phyloP scores from a whole-genome alignment of 2,888 invertebrate genomes.

The Conistra vaccinii region DNA sequence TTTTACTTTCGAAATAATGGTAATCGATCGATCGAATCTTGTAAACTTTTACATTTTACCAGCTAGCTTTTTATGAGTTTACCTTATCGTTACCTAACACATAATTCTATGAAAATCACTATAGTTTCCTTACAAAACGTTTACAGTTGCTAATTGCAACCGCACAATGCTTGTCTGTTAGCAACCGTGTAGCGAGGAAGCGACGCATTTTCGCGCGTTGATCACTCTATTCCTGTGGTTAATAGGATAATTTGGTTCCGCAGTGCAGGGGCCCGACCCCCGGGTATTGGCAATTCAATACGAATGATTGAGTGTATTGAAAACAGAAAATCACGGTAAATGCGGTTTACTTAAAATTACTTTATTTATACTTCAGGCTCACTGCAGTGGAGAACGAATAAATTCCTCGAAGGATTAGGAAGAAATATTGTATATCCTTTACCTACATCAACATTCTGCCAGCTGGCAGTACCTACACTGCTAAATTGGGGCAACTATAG shows the following conservation, averaged over 20 bases:
- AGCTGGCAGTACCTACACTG: not conserved
- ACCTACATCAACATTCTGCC: not conserved
- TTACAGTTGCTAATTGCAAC: slow-evolving; percentile 46
- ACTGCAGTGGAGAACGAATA: not conserved
- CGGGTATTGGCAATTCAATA: slow-evolving; percentile 80
- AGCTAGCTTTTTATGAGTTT: not conserved
- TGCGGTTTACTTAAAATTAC: not conserved
- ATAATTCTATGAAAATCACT: slow-evolving; percentile 13
- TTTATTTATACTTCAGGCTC: not conserved
- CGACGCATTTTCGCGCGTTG: slow-evolving; percentile 85
- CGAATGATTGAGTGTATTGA: slow-evolving; percentile 76
- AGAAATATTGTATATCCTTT: not conserved
- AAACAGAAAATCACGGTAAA: slow-evolving; percentile 41
- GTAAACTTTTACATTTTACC: not conserved
- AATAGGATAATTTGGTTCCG: slow-evolving; percentile 87
- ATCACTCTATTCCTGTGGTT: slow-evolving; percentile 85
- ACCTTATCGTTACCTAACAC: not conserved
- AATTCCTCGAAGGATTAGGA: not conserved
- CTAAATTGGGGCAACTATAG: not conserved
- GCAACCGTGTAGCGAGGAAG: slow-evolving; percentile 85
- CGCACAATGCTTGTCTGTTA: slow-evolving; percentile 59
- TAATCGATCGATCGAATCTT: slow-evolving; percentile 1
- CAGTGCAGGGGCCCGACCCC: slow-evolving; percentile 84
- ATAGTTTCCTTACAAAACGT: slow-evolving; percentile 11
- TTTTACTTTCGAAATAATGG: not conserved